Percentiles rank a stretch among this genome's conserved stretches.
Evolutionary conservation across 2,797 vertebrate genomes (phyloP).

Genomic region (Morelia viridis): DNA sequence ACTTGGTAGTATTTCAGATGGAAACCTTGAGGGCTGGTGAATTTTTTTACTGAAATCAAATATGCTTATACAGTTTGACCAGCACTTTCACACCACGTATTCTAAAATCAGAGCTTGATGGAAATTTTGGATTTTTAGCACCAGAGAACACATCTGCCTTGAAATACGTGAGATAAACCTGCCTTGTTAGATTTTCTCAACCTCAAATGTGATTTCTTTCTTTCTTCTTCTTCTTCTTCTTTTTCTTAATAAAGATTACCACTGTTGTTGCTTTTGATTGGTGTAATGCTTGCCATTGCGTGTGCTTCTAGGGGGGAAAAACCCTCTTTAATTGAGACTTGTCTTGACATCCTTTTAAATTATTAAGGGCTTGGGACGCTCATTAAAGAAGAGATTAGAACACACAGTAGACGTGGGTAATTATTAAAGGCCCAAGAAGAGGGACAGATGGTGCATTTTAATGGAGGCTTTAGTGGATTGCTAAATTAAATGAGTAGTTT

Average conservation of each 20-base stretch:
- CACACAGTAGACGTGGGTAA: constrained; percentile 52
- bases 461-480: constrained; percentile 62
- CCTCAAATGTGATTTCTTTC: neutral
- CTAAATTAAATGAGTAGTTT: constrained; percentile 69
- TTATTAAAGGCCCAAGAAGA: constrained; percentile 63
- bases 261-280: constrained; percentile 42
- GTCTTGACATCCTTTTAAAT: constrained; percentile 66
- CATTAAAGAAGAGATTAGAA: constrained; percentile 69
- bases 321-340: constrained; percentile 59
- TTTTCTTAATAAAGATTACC: constrained; percentile 35
- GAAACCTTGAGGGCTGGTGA: neutral
- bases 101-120: neutral
- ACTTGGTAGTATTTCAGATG: neutral
- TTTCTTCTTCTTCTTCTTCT: neutral
- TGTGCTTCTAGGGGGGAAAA: constrained; percentile 45
- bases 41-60: neutral
- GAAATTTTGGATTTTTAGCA: neutral
- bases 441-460: constrained; percentile 62
- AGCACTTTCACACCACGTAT: neutral
- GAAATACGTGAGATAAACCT: neutral
- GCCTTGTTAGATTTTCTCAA: neutral
- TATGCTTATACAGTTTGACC: neutral
- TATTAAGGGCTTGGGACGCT: constrained; percentile 58
- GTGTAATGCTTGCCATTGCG: constrained; percentile 53
- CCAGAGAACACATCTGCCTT: neutral